Conservation (phyloP, 2,797 vertebrate species). For the Prionace glauca region DNA sequence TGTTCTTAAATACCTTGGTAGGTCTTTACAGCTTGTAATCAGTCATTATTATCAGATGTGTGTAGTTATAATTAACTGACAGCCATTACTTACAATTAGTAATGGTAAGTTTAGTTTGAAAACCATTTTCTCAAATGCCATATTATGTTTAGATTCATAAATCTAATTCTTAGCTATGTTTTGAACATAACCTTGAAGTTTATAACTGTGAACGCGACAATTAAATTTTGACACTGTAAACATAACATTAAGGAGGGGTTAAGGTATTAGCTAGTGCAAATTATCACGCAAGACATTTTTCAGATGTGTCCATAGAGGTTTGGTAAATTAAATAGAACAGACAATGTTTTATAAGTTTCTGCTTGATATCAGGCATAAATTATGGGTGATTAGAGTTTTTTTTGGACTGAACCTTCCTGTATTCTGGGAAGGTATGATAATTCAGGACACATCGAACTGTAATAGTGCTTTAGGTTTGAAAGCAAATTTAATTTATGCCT, state of each 20-base stretch:
- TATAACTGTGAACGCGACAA: neutral
- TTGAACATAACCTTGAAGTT: neutral
- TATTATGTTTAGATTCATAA: neutral
- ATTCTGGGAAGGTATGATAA: neutral
- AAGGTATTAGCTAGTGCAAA: neutral
- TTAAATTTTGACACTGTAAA: neutral
- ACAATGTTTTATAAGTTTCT: neutral
- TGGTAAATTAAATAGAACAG: neutral
- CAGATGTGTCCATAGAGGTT: neutral
- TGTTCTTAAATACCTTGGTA: neutral
- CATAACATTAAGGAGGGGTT: neutral
- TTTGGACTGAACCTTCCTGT: neutral
- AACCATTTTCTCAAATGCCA: neutral
- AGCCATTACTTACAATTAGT: neutral
- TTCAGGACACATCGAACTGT: neutral
- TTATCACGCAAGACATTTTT: neutral
- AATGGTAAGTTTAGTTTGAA: neutral
- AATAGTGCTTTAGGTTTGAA: neutral
- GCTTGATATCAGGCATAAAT: neutral
- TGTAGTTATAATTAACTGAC: neutral
- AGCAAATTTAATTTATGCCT: neutral
- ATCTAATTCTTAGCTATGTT: neutral
- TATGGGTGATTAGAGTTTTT: neutral
- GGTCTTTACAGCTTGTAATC: neutral
- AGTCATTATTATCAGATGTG: neutral